Conservation (phyloP, 2,113 vertebrate species). For the Sebastes schlegelii region DNA sequence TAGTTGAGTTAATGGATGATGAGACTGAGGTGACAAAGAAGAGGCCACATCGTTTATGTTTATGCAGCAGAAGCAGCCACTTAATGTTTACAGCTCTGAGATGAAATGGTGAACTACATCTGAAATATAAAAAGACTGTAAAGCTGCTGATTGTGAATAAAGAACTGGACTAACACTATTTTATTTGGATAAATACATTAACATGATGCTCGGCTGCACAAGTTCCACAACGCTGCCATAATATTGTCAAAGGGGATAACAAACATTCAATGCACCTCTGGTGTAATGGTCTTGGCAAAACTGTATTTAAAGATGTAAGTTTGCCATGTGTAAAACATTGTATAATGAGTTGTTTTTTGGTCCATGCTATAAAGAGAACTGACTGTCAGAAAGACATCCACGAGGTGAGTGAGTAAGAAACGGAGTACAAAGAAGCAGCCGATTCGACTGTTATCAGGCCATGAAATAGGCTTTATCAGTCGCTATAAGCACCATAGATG, state of each 20-base stretch:
- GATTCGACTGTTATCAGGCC: too few relatives aligned
- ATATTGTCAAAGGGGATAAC: constrained; percentile 1
- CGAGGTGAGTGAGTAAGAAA: background rate
- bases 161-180: background rate
- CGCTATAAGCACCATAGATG: too few relatives aligned
- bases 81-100: constrained; percentile 2
- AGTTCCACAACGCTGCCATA: background rate
- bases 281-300: constrained; percentile 14
- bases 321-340: constrained; percentile 23
- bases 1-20: background rate
- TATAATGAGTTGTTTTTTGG: constrained; percentile 55
- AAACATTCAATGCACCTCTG: background rate
- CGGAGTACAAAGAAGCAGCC: background rate
- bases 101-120: background rate
- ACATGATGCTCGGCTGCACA: background rate
- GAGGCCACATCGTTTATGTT: background rate
- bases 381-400: constrained; percentile 1
- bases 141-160: constrained; percentile 18
- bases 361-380: constrained; percentile 56
- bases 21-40: background rate
- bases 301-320: constrained; percentile 33
- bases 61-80: constrained; percentile 22
- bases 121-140: background rate
- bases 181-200: constrained; percentile 12
- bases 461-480: too few relatives aligned